Evolutionary conservation across 2,888 invertebrate species (phyloP), one percentile per base, ranked within the genome.

Genomic region (Zaprionus lineosus): DNA sequence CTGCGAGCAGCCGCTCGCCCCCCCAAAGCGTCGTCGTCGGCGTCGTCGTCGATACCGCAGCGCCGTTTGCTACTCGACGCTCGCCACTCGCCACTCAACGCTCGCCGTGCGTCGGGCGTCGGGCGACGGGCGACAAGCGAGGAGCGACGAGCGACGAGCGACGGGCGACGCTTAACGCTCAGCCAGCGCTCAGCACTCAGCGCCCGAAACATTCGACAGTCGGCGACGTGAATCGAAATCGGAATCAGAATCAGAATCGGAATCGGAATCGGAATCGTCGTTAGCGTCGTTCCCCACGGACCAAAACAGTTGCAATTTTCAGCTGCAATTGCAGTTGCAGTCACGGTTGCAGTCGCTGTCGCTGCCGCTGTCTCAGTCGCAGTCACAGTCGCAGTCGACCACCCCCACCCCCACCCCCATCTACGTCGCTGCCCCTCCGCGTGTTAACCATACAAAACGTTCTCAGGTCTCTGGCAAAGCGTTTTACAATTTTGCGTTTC

Each of bases 191-290:
- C 59, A 33, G 19, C 36, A 51, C 48, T 53, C 43, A 11, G 18
- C 43, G 29, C 14, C n/a, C 3, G n/a, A 29, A 14, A 28, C 43
- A 21, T 12, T 37, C 48, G 40, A 47, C 55, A 55, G 48, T 29
- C 33, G 33, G 24, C 64, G 64, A 47, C 47, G 63, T 69, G 55
- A 47, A 71, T 68, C 67, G 67, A 33, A 3, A 21, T 21, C 67
- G 67, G 33, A 59, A 41, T 55, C 53, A 40, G 57, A 50, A 63
- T 63, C 62, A 60, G 63, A 59, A 41, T 55, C 53, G 50, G 57
- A 50, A 63, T 63, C 62, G 62, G 63, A 47, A 65, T 66, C 68
- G 69, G 50, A 64, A 65, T 65, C 65, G 65, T 70, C 56, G 71
- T 59, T 68, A 63, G 58, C 60, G 14, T 37, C 43, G 67, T 52